phyloP scores from a whole-genome alignment of 2,888 invertebrate species.

The Coleophora deauratella region DNA sequence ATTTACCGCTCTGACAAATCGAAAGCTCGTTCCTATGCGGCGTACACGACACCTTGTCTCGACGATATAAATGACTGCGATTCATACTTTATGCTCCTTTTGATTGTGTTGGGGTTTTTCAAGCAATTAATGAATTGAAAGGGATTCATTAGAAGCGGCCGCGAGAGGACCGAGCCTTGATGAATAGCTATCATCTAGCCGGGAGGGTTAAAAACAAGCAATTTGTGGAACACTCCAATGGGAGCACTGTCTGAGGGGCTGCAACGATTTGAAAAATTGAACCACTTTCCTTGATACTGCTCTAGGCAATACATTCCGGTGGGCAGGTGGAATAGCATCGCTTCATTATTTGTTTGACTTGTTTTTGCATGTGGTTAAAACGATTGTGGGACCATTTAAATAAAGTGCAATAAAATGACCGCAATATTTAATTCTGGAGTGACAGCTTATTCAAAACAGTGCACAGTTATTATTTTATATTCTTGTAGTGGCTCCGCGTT shows the following conservation, averaged over 20 bases:
- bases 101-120: slow-evolving; percentile 3
- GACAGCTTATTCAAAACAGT: too few relatives aligned
- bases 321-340: slow-evolving; percentile 47
- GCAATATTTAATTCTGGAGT: slow-evolving; percentile 18
- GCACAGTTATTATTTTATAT: too few relatives aligned
- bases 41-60: too few relatives aligned
- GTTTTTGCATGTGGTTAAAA: slow-evolving; percentile 31
- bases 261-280: slow-evolving; percentile 45
- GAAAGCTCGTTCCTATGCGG: slow-evolving; percentile 14
- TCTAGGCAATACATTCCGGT: slow-evolving; percentile 41
- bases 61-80: neutral
- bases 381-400: slow-evolving; percentile 33
- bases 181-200: slow-evolving; percentile 18
- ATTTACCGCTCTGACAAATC: slow-evolving; percentile 24
- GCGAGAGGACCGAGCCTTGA: slow-evolving; percentile 13
- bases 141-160: slow-evolving; percentile 11
- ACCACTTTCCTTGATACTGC: slow-evolving; percentile 52
- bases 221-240: slow-evolving; percentile 14
- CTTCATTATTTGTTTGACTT: slow-evolving; percentile 37
- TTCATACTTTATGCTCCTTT: neutral
- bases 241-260: slow-evolving; percentile 15
- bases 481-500: too few relatives aligned
- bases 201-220: slow-evolving; percentile 12
- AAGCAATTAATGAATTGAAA: slow-evolving; percentile 12
- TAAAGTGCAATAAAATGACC: slow-evolving; percentile 27